Percentiles rank a stretch among this genome's conserved stretches.
These are phyloP conservation scores for Napeogenes inachia DNA, from an alignment of 2,888 invertebrate species.

Conservation along the genomic window DNA sequence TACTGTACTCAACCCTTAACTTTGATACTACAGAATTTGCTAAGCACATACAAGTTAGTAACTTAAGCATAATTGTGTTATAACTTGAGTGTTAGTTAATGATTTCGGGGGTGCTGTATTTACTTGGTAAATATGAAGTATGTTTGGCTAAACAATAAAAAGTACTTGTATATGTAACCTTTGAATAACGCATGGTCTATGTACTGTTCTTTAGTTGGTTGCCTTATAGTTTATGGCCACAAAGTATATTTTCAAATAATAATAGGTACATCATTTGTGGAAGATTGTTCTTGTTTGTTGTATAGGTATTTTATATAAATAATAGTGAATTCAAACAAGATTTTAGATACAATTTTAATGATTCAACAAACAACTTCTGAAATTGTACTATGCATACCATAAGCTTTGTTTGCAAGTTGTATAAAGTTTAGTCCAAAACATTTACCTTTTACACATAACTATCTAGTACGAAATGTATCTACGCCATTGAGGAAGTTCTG, in stretches of 20 bases:
- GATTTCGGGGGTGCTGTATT: conserved; percentile 12
- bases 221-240: too few relatives aligned
- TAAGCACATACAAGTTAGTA: conserved; percentile 23
- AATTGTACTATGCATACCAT: too few relatives aligned
- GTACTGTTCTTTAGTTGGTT: too few relatives aligned
- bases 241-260: too few relatives aligned
- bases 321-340: too few relatives aligned
- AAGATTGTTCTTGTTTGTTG: too few relatives aligned
- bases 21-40: conserved; percentile 20
- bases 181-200: not conserved
- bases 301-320: too few relatives aligned
- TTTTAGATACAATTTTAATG: too few relatives aligned
- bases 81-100: conserved; percentile 26
- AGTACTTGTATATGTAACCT: not conserved
- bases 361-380: too few relatives aligned
- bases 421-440: conserved; percentile 1
- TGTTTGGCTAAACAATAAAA: conserved; percentile 7
- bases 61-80: conserved; percentile 25
- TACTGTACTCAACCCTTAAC: conserved; percentile 23
- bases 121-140: conserved; percentile 4
- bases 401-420: not conserved
- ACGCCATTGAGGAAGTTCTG: conserved; percentile 16
- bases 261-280: too few relatives aligned
- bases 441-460: conserved; percentile 3
- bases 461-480: not conserved